Conservation (phyloP, 2,113 vertebrate species). For the Asarcornis scutulata region DNA sequence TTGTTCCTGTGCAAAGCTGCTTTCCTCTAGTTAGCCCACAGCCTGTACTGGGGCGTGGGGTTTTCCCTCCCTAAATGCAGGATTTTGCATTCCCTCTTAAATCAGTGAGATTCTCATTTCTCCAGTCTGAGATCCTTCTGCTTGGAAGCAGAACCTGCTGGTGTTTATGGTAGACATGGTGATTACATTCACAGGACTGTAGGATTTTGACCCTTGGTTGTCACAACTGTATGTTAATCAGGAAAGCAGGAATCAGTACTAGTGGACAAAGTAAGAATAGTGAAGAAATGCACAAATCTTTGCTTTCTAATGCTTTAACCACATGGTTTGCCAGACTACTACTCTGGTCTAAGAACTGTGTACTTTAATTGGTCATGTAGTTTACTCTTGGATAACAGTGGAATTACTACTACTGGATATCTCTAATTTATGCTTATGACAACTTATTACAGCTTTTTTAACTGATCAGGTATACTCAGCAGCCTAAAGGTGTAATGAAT, state of each 20-base stretch:
- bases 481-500: background rate
- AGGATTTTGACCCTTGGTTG: background rate
- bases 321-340: background rate
- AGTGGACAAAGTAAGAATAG: background rate
- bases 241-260: background rate
- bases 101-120: background rate
- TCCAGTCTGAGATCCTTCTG: background rate
- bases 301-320: background rate
- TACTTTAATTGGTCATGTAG: background rate
- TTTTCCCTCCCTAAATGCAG: background rate
- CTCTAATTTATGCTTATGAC: background rate
- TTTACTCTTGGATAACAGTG: background rate
- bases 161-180: background rate
- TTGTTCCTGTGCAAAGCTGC: background rate
- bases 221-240: background rate
- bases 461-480: background rate
- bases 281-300: background rate
- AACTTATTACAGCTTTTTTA: background rate
- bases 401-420: background rate
- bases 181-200: background rate
- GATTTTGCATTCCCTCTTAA: background rate
- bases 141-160: background rate
- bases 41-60: accelerated
- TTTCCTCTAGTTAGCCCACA: background rate
- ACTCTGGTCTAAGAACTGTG: background rate